Evolutionary conservation across 2,797 vertebrate genomes (phyloP).

Genomic region (Eupleurogrammus muticus): DNA sequence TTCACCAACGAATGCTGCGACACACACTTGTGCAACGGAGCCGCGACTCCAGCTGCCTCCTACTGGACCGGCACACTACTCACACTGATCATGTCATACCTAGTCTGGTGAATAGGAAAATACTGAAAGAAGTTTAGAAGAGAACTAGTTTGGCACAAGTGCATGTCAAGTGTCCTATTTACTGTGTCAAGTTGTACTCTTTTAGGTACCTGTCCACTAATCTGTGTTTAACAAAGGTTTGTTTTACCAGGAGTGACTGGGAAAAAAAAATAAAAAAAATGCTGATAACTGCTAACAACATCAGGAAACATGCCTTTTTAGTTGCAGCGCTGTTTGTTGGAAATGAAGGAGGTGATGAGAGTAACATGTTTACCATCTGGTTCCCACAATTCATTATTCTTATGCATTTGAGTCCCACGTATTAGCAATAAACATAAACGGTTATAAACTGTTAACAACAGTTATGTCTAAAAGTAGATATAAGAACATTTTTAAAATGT

Average conservation of each 20-base stretch:
- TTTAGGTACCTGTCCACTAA: background rate
- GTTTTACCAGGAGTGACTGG: background rate
- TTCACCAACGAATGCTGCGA: constrained; percentile 83
- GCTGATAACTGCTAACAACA: background rate
- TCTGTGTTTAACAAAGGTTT: background rate
- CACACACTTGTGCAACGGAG: constrained; percentile 82
- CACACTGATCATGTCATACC: constrained; percentile 35
- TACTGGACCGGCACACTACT: constrained; percentile 51
- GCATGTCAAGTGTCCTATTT: background rate
- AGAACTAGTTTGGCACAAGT: background rate
- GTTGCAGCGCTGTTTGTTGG: constrained; percentile 4
- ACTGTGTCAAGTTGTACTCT: background rate
- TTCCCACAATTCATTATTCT: background rate
- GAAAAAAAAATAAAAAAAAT: background rate
- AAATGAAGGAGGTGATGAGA: background rate
- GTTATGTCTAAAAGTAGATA: too few relatives aligned
- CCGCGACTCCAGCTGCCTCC: constrained; percentile 2
- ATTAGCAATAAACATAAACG: too few relatives aligned
- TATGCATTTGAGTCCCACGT: background rate
- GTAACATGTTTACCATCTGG: background rate
- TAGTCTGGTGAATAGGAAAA: constrained; percentile 40
- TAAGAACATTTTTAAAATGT: too few relatives aligned
- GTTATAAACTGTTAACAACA: too few relatives aligned
- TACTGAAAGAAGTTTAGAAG: background rate
- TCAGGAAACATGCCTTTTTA: background rate